Evolutionary conservation across 2,888 invertebrate genomes (phyloP).

Genomic region (Caenorhabditis afra): DNA sequence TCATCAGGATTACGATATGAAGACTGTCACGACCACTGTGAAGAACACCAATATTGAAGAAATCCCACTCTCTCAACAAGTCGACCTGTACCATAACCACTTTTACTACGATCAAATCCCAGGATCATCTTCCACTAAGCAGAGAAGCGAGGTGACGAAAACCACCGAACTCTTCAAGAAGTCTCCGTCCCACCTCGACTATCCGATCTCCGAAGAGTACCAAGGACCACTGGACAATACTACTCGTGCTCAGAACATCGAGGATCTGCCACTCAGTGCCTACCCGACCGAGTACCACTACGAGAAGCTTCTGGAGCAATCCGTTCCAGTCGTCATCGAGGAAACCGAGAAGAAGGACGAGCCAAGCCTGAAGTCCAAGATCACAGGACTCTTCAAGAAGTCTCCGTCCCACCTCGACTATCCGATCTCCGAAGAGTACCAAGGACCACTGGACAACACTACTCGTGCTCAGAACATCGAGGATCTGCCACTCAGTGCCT

Average conservation of each 20-base stretch:
- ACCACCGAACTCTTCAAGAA: constrained; percentile 59
- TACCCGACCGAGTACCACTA: constrained; percentile 41
- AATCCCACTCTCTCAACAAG: constrained; percentile 34
- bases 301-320: constrained; percentile 35
- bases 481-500: constrained; percentile 19
- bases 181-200: constrained; percentile 64
- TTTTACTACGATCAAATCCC: constrained; percentile 53
- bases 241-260: constrained; percentile 27
- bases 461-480: constrained; percentile 34
- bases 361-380: constrained; percentile 28
- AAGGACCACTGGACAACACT: constrained; percentile 62
- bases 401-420: constrained; percentile 64
- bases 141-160: constrained; percentile 4
- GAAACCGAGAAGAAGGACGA: constrained; percentile 40
- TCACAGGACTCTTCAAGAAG: constrained; percentile 48
- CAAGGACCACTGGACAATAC: constrained; percentile 56
- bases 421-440: constrained; percentile 62
- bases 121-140: constrained; percentile 27
- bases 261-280: constrained; percentile 38
- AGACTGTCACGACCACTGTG: constrained; percentile 32
- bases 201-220: constrained; percentile 64
- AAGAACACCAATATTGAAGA: constrained; percentile 36
- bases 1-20: constrained; percentile 32
- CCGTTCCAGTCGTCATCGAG: constrained; percentile 34
- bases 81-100: constrained; percentile 50